Conservation (phyloP, 2,888 invertebrate genomes). For the Rotaria magnacalcarata region DNA sequence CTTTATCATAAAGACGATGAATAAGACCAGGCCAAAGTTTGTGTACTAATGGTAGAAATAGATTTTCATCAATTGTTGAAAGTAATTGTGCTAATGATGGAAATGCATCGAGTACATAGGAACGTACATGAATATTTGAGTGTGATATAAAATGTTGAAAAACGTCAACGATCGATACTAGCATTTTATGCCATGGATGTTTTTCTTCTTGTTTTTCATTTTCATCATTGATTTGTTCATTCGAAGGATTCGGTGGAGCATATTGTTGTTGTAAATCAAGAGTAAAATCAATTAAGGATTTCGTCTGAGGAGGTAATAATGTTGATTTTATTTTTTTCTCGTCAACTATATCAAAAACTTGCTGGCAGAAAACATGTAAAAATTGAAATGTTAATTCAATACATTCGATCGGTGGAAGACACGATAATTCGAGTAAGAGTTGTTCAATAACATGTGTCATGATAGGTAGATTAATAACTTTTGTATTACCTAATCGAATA, state of each 20-base stretch:
- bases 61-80: background rate
- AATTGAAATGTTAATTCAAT: constrained; percentile 25
- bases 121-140: constrained; percentile 19
- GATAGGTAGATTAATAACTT: constrained; percentile 24
- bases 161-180: background rate
- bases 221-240: background rate
- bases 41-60: constrained; percentile 32
- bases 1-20: background rate
- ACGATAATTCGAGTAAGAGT: constrained; percentile 20
- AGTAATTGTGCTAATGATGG: constrained; percentile 24
- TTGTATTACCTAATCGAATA: background rate
- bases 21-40: constrained; percentile 28
- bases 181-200: constrained; percentile 30
- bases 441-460: constrained; percentile 32
- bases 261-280: constrained; percentile 9
- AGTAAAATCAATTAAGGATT: constrained; percentile 24
- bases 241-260: background rate
- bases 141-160: constrained; percentile 33
- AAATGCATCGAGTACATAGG: constrained; percentile 15
- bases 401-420: constrained; percentile 9
- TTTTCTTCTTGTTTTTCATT: background rate
- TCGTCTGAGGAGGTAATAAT: background rate
- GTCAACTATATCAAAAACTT: background rate
- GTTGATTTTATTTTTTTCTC: background rate
- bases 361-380: constrained; percentile 23